These are phyloP conservation scores for Stichopus chloronotus DNA, from an alignment of 35 echinoderm and acorn worm species.

Conservation along the genomic window DNA sequence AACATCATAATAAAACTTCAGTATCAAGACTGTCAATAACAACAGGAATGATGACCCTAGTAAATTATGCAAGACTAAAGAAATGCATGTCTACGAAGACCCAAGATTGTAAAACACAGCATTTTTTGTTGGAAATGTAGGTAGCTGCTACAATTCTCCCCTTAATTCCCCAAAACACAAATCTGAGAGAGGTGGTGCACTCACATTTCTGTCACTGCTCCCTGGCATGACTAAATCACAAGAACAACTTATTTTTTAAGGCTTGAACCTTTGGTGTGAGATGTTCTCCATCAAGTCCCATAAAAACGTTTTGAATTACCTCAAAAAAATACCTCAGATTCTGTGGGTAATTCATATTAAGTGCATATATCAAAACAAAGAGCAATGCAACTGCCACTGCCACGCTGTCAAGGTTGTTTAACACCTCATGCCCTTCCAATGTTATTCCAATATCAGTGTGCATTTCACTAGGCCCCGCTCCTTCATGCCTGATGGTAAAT, in stretches of 20 bases:
- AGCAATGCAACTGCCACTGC: constrained; percentile 8
- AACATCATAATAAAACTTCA: neutral
- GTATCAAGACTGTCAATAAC: constrained; percentile 16
- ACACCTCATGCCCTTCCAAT: neutral
- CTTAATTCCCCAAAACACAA: neutral
- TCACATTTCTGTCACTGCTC: constrained; percentile 5
- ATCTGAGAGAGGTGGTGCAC: neutral
- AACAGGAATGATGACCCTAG: neutral
- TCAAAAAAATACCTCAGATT: constrained; percentile 60
- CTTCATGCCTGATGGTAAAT: constrained; percentile 5
- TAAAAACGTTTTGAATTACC: constrained; percentile 51
- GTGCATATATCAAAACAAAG: constrained; percentile 50
- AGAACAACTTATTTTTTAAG: constrained; percentile 41
- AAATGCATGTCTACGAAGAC: constrained; percentile 5
- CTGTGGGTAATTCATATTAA: constrained; percentile 52
- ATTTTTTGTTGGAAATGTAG: neutral
- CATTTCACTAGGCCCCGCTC: constrained; percentile 10
- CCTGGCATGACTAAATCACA: constrained; percentile 15
- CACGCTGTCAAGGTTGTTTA: neutral
- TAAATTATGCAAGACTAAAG: constrained; percentile 4
- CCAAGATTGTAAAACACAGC: neutral
- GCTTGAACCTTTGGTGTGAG: constrained; percentile 57
- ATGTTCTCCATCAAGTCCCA: constrained; percentile 54
- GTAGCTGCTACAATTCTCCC: neutral
- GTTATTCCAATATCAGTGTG: neutral